phyloP scores from a whole-genome alignment of 2,888 invertebrate species.

The Caenorhabditis drosophilae region DNA sequence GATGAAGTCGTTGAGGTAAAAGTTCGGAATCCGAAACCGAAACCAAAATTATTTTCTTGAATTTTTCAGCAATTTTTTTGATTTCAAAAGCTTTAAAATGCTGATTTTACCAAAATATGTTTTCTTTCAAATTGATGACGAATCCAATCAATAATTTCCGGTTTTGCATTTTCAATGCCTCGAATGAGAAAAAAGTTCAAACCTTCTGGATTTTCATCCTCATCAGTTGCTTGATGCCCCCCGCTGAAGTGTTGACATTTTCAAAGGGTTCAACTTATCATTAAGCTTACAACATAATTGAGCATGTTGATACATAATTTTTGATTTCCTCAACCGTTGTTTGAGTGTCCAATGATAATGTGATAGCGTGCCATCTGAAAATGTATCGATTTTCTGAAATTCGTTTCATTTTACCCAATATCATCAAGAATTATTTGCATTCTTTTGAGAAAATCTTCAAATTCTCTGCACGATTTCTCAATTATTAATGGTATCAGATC shows the following conservation, averaged over 20 bases:
- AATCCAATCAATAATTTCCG: constrained; percentile 25
- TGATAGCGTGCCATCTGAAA: constrained; percentile 32
- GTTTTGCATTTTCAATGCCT: constrained; percentile 21
- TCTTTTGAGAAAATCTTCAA: constrained; percentile 3
- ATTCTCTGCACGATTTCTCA: constrained; percentile 14
- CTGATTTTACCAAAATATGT: constrained; percentile 13
- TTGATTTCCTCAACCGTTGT: constrained; percentile 23
- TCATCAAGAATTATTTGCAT: neutral
- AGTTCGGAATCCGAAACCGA: constrained; percentile 2
- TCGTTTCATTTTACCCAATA: no score
- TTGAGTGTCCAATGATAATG: constrained; percentile 16
- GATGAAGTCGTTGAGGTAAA: constrained; percentile 14
- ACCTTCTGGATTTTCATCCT: constrained; percentile 17
- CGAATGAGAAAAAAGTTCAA: constrained; percentile 21
- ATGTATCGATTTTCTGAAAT: no score
- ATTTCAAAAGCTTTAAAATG: no score
- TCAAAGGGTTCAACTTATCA: neutral
- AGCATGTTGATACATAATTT: constrained; percentile 16
- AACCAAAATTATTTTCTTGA: constrained; percentile 25
- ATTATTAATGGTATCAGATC: constrained; percentile 25
- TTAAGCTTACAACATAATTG: constrained; percentile 34
- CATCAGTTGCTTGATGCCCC: constrained; percentile 13
- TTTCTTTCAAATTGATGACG: constrained; percentile 19
- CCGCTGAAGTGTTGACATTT: no score
- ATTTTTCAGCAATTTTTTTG: no score